Evolutionary conservation across 2,113 vertebrate genomes (phyloP).

Genomic region (Anolis carolinensis): DNA sequence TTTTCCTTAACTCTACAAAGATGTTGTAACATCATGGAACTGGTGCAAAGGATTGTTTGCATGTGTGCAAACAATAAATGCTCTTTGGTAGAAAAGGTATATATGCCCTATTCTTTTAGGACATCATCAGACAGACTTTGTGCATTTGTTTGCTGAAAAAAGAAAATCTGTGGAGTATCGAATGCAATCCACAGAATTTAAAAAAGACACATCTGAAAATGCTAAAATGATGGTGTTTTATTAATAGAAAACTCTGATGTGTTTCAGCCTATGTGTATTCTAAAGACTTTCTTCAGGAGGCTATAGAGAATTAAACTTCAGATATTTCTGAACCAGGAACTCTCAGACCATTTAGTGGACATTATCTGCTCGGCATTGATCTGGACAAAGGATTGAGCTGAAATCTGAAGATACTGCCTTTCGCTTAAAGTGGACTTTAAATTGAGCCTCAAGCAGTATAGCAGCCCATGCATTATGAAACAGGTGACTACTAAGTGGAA

Average conservation of each 20-base stretch:
- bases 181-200: too few relatives aligned
- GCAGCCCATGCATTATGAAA: slow-evolving; percentile 1
- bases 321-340: too few relatives aligned
- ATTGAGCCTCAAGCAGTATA: not conserved
- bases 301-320: too few relatives aligned
- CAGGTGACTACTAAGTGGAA: slow-evolving; percentile 38
- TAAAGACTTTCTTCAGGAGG: too few relatives aligned
- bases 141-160: not conserved
- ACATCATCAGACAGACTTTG: not conserved
- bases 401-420: not conserved
- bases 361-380: not conserved
- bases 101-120: not conserved
- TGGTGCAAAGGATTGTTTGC: not conserved
- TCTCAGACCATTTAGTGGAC: too few relatives aligned
- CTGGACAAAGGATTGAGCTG: not conserved
- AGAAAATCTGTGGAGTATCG: too few relatives aligned
- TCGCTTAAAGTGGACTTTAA: not conserved
- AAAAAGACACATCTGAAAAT: too few relatives aligned
- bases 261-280: too few relatives aligned
- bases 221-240: too few relatives aligned
- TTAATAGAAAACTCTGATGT: too few relatives aligned
- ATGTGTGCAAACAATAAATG: not conserved
- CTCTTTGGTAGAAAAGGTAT: not conserved
- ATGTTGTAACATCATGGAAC: not conserved
- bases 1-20: not conserved